These are phyloP conservation scores for Acanthurus tractus DNA, from an alignment of 2,797 vertebrate species.

Conservation along the genomic window DNA sequence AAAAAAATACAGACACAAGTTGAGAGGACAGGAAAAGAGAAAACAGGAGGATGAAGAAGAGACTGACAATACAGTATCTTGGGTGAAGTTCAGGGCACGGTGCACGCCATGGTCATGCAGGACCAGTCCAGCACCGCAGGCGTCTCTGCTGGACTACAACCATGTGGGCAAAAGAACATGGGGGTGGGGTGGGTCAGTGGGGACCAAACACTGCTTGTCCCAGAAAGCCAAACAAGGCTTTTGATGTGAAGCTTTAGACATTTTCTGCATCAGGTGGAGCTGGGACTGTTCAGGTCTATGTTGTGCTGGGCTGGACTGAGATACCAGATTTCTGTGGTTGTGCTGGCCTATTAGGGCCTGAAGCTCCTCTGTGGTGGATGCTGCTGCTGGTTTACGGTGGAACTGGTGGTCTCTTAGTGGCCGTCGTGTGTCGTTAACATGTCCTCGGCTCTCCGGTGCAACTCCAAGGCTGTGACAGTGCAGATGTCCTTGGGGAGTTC, in stretches of 20 bases:
- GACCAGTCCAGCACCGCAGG: conserved; percentile 45
- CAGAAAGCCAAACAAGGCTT: conserved; percentile 19
- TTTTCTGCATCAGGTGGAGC: conserved; percentile 56
- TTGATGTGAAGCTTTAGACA: conserved; percentile 42
- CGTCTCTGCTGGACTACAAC: conserved; percentile 40
- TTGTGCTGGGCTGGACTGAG: conserved; percentile 65
- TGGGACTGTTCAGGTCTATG: conserved; percentile 53
- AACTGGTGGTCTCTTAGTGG: conserved; percentile 85
- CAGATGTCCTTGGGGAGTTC: conserved; percentile 98
- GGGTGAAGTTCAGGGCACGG: conserved; percentile 42
- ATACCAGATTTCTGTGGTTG: conserved; percentile 62
- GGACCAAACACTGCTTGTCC: conserved; percentile 39
- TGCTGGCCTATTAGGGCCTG: conserved; percentile 59
- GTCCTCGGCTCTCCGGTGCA: conserved; percentile 94
- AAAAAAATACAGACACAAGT: not conserved
- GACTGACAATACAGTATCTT: conserved; percentile 34
- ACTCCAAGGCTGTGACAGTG: conserved; percentile 96
- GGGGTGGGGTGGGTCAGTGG: not conserved
- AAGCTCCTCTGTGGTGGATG: conserved; percentile 56
- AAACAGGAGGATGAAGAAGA: not conserved
- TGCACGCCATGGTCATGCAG: conserved; percentile 55
- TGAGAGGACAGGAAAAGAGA: conserved; percentile 20
- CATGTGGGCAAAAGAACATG: not conserved
- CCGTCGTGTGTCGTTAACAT: conserved; percentile 92
- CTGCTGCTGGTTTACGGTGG: conserved; percentile 64